Evolutionary conservation across 2,888 invertebrate genomes (phyloP), one percentile per base, ranked within the genome.

Genomic region (Hypercompe scribonia): DNA sequence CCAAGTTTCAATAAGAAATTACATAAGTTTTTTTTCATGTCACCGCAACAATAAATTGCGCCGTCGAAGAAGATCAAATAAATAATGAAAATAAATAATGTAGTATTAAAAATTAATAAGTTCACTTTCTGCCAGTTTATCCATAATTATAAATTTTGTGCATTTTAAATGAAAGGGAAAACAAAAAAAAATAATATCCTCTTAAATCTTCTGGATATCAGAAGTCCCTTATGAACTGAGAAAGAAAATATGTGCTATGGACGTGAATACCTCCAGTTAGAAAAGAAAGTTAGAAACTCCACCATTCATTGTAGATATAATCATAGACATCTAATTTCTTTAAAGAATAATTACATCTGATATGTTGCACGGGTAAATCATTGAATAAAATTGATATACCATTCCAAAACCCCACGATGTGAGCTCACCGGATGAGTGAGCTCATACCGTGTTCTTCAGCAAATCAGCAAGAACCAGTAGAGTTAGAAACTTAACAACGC

Each of bases 351-450:
- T 1, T 50, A 24, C 24, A 8, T 50, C 8, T 2, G 21, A 50
- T 10, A 8, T 3, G 10, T 50, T 50, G 8, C n/a, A 50, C 10
- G n/a, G 21, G 24, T 1, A 50, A 24, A 7, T 50, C 24, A 21
- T 50, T 5, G 2, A 50, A 50, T 7, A 50, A 1, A 50, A 50
- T 50, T 10, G 10, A 0, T 50, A 50, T 24, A 50, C 24, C 10
- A 8, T 10, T 10, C 1, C 3, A 50, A 7, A 1, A 24, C 2
- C 7, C 18, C 24, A 2, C 0, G 18, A 24, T n/a, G n/a, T n/a
- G n/a, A n/a, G n/a, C n/a, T n/a, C n/a, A n/a, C n/a, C n/a, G n/a
- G n/a, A n/a, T n/a, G n/a, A n/a, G n/a, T n/a, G n/a, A n/a, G n/a
- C n/a, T n/a, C n/a, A n/a, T n/a, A n/a, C n/a, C n/a, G n/a, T n/a